Evolutionary conservation across 2,113 vertebrate genomes (phyloP).

Genomic region (Ophthalmotilapia sp.): DNA sequence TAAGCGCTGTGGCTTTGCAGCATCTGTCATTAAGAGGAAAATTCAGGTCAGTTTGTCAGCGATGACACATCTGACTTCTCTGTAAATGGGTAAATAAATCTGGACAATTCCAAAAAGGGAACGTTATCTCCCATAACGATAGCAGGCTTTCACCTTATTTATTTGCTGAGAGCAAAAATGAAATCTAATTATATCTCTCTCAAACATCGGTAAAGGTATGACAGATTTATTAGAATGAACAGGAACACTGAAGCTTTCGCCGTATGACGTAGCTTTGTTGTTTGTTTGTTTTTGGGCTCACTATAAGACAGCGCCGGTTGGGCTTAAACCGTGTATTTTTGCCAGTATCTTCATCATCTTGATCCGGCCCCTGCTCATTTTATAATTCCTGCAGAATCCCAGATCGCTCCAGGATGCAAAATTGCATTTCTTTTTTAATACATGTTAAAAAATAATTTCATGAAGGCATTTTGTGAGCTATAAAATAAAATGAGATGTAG

Average conservation of each 20-base stretch:
- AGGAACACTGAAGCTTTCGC: not conserved
- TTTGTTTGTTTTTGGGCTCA: not conserved
- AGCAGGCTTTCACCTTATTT: not conserved
- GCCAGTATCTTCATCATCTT: not conserved
- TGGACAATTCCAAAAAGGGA: not conserved
- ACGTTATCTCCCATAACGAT: not conserved
- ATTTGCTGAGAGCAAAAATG: not conserved
- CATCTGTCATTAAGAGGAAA: constrained; percentile 44
- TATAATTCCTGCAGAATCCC: constrained; percentile 18
- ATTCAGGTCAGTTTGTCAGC: constrained; percentile 48
- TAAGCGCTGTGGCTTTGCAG: constrained; percentile 11
- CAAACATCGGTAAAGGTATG: not conserved
- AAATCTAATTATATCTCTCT: not conserved
- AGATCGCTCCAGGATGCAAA: not conserved
- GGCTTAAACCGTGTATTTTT: constrained; percentile 19
- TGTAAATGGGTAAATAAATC: not conserved
- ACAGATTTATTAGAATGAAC: not conserved
- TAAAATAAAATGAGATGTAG: constrained; percentile 16
- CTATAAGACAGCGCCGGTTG: not conserved
- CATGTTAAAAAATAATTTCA: constrained; percentile 8
- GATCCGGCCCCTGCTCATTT: not conserved
- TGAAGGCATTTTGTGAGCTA: not conserved
- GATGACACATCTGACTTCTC: constrained; percentile 21
- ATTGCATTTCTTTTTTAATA: not conserved
- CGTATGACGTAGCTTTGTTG: not conserved